A percentile compares a stretch with the other conserved stretches of the same genome.
Evolutionary conservation across 2,888 invertebrate genomes (phyloP).

Genomic region (Cataglyphis albicans): DNA sequence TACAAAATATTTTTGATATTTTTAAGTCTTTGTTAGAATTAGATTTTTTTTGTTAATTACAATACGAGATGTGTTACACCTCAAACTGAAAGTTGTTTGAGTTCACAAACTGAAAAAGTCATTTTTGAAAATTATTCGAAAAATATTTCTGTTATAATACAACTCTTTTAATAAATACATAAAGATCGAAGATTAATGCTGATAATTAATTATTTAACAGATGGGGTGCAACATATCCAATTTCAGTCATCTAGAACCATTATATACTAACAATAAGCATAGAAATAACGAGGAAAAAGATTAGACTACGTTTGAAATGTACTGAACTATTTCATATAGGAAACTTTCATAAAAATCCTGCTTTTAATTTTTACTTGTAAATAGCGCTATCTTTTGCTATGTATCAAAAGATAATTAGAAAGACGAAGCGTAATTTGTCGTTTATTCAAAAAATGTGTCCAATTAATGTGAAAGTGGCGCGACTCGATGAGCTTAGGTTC

Average conservation of each 20-base stretch:
- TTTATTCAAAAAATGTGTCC: not conserved
- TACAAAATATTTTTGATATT: not conserved
- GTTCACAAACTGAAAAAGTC: not conserved
- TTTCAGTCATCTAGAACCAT: not conserved
- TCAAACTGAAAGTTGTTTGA: not conserved
- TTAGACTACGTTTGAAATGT: constrained; percentile 6
- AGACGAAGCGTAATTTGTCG: not conserved
- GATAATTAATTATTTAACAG: not conserved
- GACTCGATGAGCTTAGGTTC: not conserved
- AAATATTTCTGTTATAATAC: not conserved
- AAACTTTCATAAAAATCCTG: not conserved
- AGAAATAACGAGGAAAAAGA: not conserved
- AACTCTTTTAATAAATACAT: not conserved
- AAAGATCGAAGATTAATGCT: not conserved
- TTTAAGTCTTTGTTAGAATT: not conserved
- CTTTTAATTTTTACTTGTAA: constrained; percentile 27
- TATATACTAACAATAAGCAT: not conserved
- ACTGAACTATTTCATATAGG: too few relatives aligned
- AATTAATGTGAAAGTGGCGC: not conserved
- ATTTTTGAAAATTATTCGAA: not conserved
- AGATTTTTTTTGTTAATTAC: not conserved
- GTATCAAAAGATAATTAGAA: not conserved
- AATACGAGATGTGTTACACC: not conserved
- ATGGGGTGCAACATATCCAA: not conserved
- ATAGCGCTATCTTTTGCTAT: constrained; percentile 21